phyloP scores from a whole-genome alignment of 1,140 invertebrate genomes.

The Bilobella aurantiaca region DNA sequence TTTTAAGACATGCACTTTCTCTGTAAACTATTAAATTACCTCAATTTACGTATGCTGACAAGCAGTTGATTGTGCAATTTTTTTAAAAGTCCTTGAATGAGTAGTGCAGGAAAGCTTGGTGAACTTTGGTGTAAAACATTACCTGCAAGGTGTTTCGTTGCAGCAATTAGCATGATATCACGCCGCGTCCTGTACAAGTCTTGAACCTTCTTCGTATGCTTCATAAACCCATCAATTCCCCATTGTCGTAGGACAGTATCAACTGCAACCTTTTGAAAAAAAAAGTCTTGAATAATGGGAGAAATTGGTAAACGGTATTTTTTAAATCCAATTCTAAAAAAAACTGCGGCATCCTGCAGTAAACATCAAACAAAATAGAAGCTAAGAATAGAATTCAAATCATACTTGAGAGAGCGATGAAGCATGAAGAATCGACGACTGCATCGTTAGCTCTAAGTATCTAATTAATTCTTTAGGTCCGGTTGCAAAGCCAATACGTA shows the following conservation, averaged over 20 bases:
- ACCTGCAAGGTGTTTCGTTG: slow-evolving; percentile 53
- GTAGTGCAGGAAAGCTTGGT: too few relatives aligned
- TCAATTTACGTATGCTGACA: too few relatives aligned
- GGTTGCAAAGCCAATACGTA: slow-evolving; percentile 59
- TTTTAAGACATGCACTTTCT: too few relatives aligned
- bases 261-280: slow-evolving; percentile 56
- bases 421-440: slow-evolving; percentile 59
- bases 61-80: too few relatives aligned
- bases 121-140: too few relatives aligned
- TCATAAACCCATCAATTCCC: slow-evolving; percentile 50
- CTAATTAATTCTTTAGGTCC: slow-evolving; percentile 52
- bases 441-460: slow-evolving; percentile 56
- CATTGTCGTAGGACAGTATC: slow-evolving; percentile 51
- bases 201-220: slow-evolving; percentile 51
- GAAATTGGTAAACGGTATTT: too few relatives aligned
- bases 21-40: too few relatives aligned
- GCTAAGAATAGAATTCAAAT: not conserved
- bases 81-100: too few relatives aligned
- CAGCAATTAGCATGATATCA: slow-evolving; percentile 50
- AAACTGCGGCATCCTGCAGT: too few relatives aligned
- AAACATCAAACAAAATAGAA: too few relatives aligned
- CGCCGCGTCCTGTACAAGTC: slow-evolving; percentile 55
- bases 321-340: too few relatives aligned
- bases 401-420: slow-evolving; percentile 62
- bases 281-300: too few relatives aligned